Percentiles rank a stretch among this genome's conserved stretches.
These are phyloP conservation scores for Meles meles DNA, from an alignment of 2,113 vertebrate genomes.

Conservation along the genomic window DNA sequence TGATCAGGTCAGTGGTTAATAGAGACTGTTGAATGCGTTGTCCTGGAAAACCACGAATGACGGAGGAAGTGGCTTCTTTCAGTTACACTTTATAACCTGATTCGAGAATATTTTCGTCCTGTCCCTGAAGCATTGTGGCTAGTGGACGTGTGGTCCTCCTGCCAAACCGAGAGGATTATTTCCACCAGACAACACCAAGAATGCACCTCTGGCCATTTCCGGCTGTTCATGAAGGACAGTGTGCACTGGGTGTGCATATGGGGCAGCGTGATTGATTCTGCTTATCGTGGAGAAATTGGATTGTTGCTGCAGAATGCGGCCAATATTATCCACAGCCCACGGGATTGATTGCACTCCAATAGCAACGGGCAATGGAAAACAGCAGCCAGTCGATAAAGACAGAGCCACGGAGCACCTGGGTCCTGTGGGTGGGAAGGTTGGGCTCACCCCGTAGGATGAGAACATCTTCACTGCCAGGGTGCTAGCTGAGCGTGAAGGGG, in stretches of 20 bases:
- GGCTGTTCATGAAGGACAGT: background rate
- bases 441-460: background rate
- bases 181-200: background rate
- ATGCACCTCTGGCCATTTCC: background rate
- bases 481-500: background rate
- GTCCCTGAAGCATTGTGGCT: background rate
- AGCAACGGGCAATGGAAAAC: background rate
- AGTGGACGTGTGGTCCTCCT: background rate
- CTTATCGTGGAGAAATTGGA: background rate
- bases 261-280: background rate
- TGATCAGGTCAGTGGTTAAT: background rate
- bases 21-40: background rate
- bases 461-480: background rate
- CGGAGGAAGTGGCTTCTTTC: background rate
- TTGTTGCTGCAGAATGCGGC: background rate
- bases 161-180: background rate
- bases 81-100: background rate
- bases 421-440: background rate
- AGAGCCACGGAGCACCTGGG: background rate
- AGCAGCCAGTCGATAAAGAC: background rate
- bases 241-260: background rate
- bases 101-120: background rate
- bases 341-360: background rate
- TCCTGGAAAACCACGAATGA: background rate
- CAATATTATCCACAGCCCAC: background rate